Conservation (phyloP, 2,797 vertebrate species). For the Lacerta bilineata region DNA sequence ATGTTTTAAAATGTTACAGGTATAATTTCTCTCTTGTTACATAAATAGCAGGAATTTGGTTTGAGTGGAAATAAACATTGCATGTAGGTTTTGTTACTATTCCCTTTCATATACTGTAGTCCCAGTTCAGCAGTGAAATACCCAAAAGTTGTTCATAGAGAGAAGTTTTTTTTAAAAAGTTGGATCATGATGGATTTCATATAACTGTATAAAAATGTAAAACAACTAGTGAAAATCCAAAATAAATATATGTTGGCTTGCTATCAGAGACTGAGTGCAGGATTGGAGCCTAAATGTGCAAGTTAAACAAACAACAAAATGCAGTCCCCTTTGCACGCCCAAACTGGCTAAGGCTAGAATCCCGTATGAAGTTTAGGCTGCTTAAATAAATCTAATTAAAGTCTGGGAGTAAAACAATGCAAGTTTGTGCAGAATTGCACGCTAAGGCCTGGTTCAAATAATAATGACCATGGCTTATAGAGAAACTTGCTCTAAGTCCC, state of each 20-base stretch:
- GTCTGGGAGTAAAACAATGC: background rate
- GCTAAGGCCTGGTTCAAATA: background rate
- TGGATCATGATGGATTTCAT: background rate
- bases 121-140: constrained; percentile 1
- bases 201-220: constrained; percentile 24
- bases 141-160: constrained; percentile 21
- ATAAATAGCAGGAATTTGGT: constrained; percentile 4
- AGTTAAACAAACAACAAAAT: background rate
- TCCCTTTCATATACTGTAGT: background rate
- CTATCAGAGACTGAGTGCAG: background rate
- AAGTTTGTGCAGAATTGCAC: background rate
- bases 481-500: background rate
- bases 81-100: background rate
- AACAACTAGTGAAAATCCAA: constrained; percentile 15
- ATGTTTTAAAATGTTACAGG: background rate
- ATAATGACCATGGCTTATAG: background rate
- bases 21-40: constrained; percentile 12
- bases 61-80: constrained; percentile 8
- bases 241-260: constrained; percentile 16
- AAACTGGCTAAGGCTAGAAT: background rate
- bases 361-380: background rate
- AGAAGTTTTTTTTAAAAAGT: background rate
- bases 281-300: background rate
- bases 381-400: background rate
- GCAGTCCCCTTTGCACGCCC: background rate